These are phyloP conservation scores for Drosophila kikkawai DNA, from an alignment of 1,140 invertebrate genomes.

Conservation along the genomic window DNA sequence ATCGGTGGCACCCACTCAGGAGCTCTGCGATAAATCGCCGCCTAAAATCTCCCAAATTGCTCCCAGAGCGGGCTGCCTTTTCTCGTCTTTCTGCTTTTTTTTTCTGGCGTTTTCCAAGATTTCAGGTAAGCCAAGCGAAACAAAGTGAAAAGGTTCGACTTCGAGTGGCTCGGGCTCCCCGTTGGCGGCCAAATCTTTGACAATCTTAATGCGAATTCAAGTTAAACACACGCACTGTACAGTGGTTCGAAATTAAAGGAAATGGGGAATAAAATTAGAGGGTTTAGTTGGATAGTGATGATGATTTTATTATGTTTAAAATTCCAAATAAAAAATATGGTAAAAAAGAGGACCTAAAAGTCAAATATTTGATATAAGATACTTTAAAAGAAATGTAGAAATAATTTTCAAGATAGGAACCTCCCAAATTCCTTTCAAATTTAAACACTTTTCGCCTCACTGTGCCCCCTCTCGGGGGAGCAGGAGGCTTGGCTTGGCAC, in stretches of 20 bases:
- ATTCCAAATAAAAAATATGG: not conserved
- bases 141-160: conserved; percentile 41
- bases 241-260: not conserved
- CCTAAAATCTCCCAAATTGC: conserved; percentile 75
- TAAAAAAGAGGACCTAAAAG: not conserved
- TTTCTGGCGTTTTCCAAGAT: conserved; percentile 9
- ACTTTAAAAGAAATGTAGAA: not conserved
- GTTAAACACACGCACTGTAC: conserved; percentile 46
- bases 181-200: conserved; percentile 67
- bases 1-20: conserved; percentile 71
- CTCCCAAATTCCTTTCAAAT: not conserved
- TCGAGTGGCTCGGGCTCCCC: conserved; percentile 52
- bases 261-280: not conserved
- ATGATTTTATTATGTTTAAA: not conserved
- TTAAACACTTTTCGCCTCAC: not conserved
- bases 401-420: too few relatives aligned
- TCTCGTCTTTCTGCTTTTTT: not conserved
- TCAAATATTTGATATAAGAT: not conserved
- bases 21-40: conserved; percentile 67
- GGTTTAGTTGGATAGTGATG: not conserved
- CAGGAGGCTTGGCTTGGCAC: conserved; percentile 24
- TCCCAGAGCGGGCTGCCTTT: conserved; percentile 60
- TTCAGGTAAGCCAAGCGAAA: conserved; percentile 42
- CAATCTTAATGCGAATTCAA: conserved; percentile 75
- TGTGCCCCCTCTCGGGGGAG: not conserved